Base-by-base conservation (phyloP, 2,113 vertebrate species). In the Ptilonorhynchus violaceus region DNA sequence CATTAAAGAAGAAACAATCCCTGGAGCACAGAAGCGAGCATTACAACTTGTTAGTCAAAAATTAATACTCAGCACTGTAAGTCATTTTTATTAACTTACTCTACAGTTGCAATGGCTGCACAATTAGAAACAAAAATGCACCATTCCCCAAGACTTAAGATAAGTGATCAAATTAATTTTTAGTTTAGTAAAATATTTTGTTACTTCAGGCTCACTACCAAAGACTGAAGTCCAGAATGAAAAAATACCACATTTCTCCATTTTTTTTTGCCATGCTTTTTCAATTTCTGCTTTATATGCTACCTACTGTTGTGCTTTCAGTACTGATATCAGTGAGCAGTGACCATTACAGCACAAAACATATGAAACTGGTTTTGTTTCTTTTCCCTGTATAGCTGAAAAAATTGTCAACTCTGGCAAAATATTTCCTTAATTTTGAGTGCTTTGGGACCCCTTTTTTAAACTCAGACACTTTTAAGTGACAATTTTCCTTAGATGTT, bases 31-130 rank as follows among this genome's bases (percentile, higher is more conserved):
- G 68, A 89, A 95, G 35, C 0, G 0, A 91, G 64, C 76, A 55
- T 59, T 93, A 81, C 39, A 59, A 94, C 89, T 91, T 96, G 89
- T 78, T 91, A 96, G 90, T 41, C 56, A 89, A 96, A 95, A 96
- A 94, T 86, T 93, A 88, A 75, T 88, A 92, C 56, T 89, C 85
- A 42, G 72, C 60, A 59, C 39, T 37, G 11, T 82, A 89, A 91
- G 55, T 84, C 68, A 93, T 89, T 97, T 97, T 97, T 95, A 94
- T 93, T 92, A 93, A 97, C 86, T 97, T 77, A 66, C 60, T 80
- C 63, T 68, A 28, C n/a, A 55, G 39, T 39, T 92, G 64, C 53
- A 95, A 91, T 50, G 55, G 68, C 30, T 13, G 3, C 72, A 81
- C 68, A 74, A 84, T 80, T 84, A 63, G 50, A 86, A 91, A 80